Conservation (phyloP, 2,888 invertebrate species). For the Lepidochitona cinerea region DNA sequence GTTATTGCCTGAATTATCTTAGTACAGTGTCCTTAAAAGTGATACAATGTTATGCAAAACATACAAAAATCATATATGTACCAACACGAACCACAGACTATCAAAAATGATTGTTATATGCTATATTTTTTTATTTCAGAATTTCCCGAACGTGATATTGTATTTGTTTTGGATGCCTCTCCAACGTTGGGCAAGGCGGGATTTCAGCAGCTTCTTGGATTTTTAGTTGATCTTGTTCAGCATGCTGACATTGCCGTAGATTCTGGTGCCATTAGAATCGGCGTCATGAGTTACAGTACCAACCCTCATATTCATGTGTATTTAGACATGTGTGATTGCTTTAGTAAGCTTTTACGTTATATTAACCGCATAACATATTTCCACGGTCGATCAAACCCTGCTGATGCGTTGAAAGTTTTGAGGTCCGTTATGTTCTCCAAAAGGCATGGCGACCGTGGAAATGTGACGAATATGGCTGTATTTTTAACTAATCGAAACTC, state of each 20-base stretch:
- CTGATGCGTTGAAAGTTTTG: conserved; percentile 25
- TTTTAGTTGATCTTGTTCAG: background rate
- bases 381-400: conserved; percentile 32
- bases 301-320: background rate
- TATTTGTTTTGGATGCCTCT: background rate
- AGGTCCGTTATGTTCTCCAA: conserved; percentile 23
- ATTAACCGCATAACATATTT: conserved; percentile 6
- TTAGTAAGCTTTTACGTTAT: background rate
- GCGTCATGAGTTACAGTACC: conserved; percentile 2
- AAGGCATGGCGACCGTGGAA: conserved; percentile 26
- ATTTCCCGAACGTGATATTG: background rate
- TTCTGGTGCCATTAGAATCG: background rate
- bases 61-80: too few species aligned
- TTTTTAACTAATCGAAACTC: conserved; percentile 36
- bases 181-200: background rate
- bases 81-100: too few species aligned
- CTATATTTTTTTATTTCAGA: background rate
- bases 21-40: too few species aligned
- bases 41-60: too few species aligned
- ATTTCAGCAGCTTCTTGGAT: background rate
- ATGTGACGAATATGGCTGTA: conserved; percentile 27
- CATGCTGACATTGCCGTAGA: background rate
- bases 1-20: too few species aligned
- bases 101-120: too few species aligned
- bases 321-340: background rate